Base-by-base conservation (phyloP, 2,797 vertebrate species). In the Staurois parvus region DNA sequence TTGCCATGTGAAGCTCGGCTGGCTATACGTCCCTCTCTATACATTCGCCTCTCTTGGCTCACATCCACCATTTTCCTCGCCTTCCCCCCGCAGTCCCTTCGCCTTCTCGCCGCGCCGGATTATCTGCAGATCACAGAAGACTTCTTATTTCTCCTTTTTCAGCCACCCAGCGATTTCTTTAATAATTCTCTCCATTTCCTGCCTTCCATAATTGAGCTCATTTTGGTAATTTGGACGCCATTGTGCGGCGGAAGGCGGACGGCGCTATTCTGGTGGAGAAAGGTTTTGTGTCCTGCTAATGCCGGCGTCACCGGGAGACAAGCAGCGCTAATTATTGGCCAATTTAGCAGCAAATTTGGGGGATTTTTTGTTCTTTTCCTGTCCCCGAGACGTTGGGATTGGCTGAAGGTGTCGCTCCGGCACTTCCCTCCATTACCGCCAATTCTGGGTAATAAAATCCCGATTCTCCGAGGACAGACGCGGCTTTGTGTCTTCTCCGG, bases 161-260 rank as follows among this genome's bases (percentile, higher is more conserved):
- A 66, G 66, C 56, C 59, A 59, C 29, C 42, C 42, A n/a, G 68
- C 73, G 59, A 79, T 87, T 83, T 83, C 85, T 79, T 79, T 79
- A 83, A 87, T 87, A 83, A 87, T 87, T 87, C 34, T 79, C 85
- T 83, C 81, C 59, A 79, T 79, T 87, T 83, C 85, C 74, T 74
- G 37, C 70, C 56, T 52, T 66, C 11, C n/a, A 34, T 87, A 87
- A 87, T 87, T 83, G 81, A 79, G 81, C 85, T 87, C 56, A 87
- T 87, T 87, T 87, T 69, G 62, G 81, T 87, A 79, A 87, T 87
- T 87, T 79, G 85, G 56, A 68, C 30, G 26, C 70, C 34, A 26
- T 48, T 40, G 32, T 76, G 59, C 29, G 76, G 68, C 59, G 4
- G 75, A 26, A 79, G 81, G 76, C 80, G 28, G 17, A 42, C 40